Evolutionary conservation across 2,797 vertebrate genomes (phyloP).

Genomic region (Rhinophrynus dorsalis): DNA sequence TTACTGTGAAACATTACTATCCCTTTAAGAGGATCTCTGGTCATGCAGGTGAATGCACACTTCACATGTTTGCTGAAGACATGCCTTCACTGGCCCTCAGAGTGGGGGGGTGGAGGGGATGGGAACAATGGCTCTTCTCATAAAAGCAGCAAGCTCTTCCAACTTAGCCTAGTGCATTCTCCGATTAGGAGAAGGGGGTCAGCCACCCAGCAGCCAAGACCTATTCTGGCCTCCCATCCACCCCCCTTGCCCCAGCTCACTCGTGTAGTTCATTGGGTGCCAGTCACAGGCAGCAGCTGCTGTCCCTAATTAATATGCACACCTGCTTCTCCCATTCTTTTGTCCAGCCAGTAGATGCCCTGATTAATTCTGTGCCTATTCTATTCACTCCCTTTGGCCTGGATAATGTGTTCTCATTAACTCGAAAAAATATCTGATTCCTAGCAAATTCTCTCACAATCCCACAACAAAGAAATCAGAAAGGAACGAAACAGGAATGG

Average conservation of each 20-base stretch:
- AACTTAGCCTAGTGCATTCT: conserved; percentile 43
- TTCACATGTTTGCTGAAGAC: conserved; percentile 52
- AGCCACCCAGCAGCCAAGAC: conserved; percentile 60
- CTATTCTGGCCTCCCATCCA: conserved; percentile 58
- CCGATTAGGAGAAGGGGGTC: conserved; percentile 18
- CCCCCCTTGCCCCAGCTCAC: conserved; percentile 53
- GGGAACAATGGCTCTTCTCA: conserved; percentile 78
- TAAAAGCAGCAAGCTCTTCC: conserved; percentile 48
- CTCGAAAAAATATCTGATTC: conserved; percentile 54
- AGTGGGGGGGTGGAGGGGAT: conserved; percentile 52
- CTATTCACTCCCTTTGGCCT: conserved; percentile 58
- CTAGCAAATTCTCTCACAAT: conserved; percentile 57
- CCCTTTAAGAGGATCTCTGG: too few relatives aligned
- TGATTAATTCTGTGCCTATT: conserved; percentile 65
- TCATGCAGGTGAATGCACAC: conserved; percentile 73
- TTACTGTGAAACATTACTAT: too few relatives aligned
- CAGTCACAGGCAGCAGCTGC: conserved; percentile 77
- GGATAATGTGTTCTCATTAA: conserved; percentile 56
- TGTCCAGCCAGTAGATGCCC: conserved; percentile 76
- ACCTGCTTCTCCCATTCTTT: conserved; percentile 88
- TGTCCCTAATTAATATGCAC: conserved; percentile 84
- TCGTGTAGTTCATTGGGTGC: conserved; percentile 23
- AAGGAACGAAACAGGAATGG: conserved; percentile 20
- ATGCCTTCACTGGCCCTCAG: conserved; percentile 55
- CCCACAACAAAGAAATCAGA: conserved; percentile 42